Conservation (phyloP, 2,888 invertebrate genomes). For the Spisula solida region DNA sequence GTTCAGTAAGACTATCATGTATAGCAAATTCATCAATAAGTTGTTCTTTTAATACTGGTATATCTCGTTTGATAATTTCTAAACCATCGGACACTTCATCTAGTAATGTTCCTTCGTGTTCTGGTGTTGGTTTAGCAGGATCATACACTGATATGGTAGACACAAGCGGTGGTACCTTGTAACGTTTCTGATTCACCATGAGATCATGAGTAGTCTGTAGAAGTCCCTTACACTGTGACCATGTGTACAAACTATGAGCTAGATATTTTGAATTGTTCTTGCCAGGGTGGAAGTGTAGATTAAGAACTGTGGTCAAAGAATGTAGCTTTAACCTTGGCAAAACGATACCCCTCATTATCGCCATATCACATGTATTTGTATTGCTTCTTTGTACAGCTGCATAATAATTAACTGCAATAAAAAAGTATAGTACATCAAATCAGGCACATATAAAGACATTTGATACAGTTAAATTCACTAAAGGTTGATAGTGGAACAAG, state of each 20-base stretch:
- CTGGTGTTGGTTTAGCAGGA: not conserved
- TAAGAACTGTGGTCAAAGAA: not conserved
- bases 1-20: slow-evolving; percentile 87
- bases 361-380: not conserved
- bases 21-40: slow-evolving; percentile 90
- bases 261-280: not conserved
- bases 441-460: too few relatives aligned
- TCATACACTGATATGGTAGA: not conserved
- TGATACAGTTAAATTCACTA: too few relatives aligned
- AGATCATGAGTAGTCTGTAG: not conserved
- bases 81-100: slow-evolving; percentile 48
- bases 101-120: not conserved
- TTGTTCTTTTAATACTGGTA: slow-evolving; percentile 89
- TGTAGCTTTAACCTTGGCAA: not conserved
- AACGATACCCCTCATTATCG: not conserved
- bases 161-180: not conserved
- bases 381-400: not conserved
- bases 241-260: slow-evolving; percentile 5
- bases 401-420: not conserved
- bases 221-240: not conserved
- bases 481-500: too few relatives aligned
- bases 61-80: slow-evolving; percentile 49
- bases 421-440: too few relatives aligned
- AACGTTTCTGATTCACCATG: not conserved
- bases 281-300: not conserved